Evolutionary conservation across 2,888 invertebrate genomes (phyloP), one percentile per base, ranked within the genome.

Genomic region (Zonitis immaculata): DNA sequence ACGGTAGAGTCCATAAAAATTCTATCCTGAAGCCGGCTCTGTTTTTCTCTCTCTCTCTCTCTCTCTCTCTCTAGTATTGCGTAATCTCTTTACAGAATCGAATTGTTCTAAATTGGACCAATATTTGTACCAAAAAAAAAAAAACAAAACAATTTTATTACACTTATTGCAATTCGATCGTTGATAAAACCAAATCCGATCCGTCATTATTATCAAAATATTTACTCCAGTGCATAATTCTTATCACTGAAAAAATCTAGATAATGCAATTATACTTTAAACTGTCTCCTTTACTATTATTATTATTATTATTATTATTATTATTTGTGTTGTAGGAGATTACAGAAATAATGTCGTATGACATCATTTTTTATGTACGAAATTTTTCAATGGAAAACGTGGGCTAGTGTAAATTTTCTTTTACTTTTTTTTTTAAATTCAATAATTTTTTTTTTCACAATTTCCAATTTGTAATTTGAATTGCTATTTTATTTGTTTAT

Each of bases 361-460:
- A 39, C 39, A 39, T 39, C 39, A 39, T 39, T 39, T 5, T 9
- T n/a, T 9, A n/a, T n/a, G n/a, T n/a, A n/a, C n/a, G n/a, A 20
- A 39, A 39, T 18, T 39, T 11, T 39, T 39, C 39, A 39, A 39
- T 39, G 39, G n/a, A 20, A 39, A 39, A 39, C 39, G 39, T 39
- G 39, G 39, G 39, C 39, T 20, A 3, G 39, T 20, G 18, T 22
- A 22, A 22, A 22, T 22, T 22, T 22, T 22, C 22, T 9, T 18
- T 6, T 8, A 6, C 11, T 20, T 39, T 20, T 9, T 39, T 11
- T 11, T 39, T 39, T 6, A n/a, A 39, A 39, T 9, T 22, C n/a
- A n/a, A 22, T 22, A 22, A 22, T 22, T 22, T 22, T n/a, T n/a
- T n/a, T n/a, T n/a, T n/a, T n/a, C n/a, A n/a, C n/a, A n/a, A n/a